Percentiles rank a stretch among this genome's conserved stretches.
Evolutionary conservation across 2,888 invertebrate genomes (phyloP).

Genomic region (Drosophila diplacantha): DNA sequence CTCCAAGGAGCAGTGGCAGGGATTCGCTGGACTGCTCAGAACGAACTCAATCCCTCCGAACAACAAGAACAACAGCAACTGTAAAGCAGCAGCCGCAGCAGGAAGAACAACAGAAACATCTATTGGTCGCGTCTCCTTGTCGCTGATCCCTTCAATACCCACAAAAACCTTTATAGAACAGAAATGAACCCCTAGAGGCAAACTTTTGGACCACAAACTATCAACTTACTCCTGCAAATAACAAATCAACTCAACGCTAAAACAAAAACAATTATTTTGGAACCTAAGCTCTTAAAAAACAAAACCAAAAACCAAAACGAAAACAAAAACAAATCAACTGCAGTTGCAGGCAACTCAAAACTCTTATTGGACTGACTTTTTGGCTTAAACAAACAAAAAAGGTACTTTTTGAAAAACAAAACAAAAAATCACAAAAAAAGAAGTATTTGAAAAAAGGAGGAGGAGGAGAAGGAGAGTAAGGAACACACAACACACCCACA

Average conservation of each 20-base stretch:
- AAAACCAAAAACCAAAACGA: slow-evolving; percentile 37
- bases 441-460: slow-evolving; percentile 25
- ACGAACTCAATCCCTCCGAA: slow-evolving; percentile 72
- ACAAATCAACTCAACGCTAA: slow-evolving; percentile 53
- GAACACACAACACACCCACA: slow-evolving; percentile 25
- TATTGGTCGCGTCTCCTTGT: slow-evolving; percentile 16
- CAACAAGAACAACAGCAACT: slow-evolving; percentile 42
- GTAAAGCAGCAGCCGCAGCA: slow-evolving; percentile 32
- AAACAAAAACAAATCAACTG: slow-evolving; percentile 69
- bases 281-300: slow-evolving; percentile 41
- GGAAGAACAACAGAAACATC: slow-evolving; percentile 35
- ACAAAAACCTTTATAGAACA: slow-evolving; percentile 29
- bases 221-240: slow-evolving; percentile 60
- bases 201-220: slow-evolving; percentile 66
- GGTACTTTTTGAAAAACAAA: slow-evolving; percentile 62
- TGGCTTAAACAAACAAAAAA: slow-evolving; percentile 72
- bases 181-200: slow-evolving; percentile 65
- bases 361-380: slow-evolving; percentile 73
- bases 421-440: slow-evolving; percentile 37
- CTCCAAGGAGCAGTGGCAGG: slow-evolving; percentile 33
- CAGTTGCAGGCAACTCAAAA: slow-evolving; percentile 75
- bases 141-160: slow-evolving; percentile 12
- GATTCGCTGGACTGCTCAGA: slow-evolving; percentile 52
- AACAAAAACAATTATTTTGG: slow-evolving; percentile 59
- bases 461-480: slow-evolving; percentile 12